phyloP scores from a whole-genome alignment of 2,888 invertebrate genomes.

The Hydraecia micacea region DNA sequence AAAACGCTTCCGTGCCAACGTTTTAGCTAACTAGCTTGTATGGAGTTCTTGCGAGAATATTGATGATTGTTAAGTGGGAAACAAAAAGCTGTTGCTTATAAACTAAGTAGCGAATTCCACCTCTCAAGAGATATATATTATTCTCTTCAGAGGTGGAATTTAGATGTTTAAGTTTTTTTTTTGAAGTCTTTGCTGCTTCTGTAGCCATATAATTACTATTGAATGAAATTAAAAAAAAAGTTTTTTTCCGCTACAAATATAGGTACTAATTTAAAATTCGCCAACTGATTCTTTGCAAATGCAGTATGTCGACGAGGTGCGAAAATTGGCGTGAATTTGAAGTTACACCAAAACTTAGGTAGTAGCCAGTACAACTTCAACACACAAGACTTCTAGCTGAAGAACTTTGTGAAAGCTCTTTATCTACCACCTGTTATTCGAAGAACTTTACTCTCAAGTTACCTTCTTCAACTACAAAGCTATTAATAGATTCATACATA shows the following conservation, averaged over 20 bases:
- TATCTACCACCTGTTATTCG: constrained; percentile 16
- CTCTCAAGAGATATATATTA: background rate
- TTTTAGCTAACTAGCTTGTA: constrained; percentile 33
- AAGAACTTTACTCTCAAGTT: constrained; percentile 15
- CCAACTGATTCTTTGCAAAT: background rate
- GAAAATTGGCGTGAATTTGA: background rate
- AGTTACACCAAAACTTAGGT: constrained; percentile 11
- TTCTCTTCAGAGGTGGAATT: background rate
- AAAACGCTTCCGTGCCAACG: constrained; percentile 50
- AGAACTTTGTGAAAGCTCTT: constrained; percentile 32
- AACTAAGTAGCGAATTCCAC: background rate
- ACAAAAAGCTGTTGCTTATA: background rate
- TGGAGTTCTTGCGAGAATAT: constrained; percentile 13
- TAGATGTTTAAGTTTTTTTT: background rate
- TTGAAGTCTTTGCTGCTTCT: background rate
- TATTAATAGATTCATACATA: background rate
- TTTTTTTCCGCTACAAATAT: background rate
- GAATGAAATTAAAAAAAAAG: background rate
- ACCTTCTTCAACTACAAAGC: background rate
- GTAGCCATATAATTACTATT: background rate
- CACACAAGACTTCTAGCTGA: constrained; percentile 1
- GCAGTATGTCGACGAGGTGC: background rate
- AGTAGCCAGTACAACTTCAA: background rate
- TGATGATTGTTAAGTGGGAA: constrained; percentile 11
- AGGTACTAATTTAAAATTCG: background rate